phyloP scores from a whole-genome alignment of 2,797 vertebrate species.

The Falco peregrinus region DNA sequence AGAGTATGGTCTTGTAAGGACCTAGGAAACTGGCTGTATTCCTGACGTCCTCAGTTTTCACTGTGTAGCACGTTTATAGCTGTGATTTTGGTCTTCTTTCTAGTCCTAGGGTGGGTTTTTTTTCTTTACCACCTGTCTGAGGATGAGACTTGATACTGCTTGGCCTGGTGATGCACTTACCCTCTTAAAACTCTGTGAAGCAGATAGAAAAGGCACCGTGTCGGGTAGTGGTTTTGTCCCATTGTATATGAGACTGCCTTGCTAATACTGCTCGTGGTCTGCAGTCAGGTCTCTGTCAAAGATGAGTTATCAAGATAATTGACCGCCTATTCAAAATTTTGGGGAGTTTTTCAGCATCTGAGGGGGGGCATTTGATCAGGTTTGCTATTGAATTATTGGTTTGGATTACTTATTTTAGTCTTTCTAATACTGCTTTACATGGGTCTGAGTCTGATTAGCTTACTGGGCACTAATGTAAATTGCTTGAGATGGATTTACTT shows the following conservation, averaged over 20 bases:
- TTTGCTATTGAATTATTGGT: background rate
- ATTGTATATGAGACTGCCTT: background rate
- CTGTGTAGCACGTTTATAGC: background rate
- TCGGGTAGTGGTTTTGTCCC: background rate
- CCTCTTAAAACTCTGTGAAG: background rate
- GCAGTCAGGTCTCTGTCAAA: background rate
- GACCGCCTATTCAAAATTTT: too few species aligned
- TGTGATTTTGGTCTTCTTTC: background rate
- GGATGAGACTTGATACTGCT: background rate
- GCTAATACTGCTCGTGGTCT: background rate
- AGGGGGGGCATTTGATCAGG: background rate
- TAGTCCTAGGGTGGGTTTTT: background rate
- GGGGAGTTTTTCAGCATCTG: background rate
- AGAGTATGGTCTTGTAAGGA: background rate
- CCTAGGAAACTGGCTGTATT: background rate
- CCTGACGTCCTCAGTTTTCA: background rate
- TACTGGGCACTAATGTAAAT: background rate
- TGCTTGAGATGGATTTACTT: background rate
- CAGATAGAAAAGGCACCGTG: background rate
- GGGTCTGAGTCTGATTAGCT: background rate
- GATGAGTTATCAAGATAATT: too few species aligned
- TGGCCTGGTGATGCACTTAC: background rate
- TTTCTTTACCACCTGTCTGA: background rate
- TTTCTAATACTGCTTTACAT: background rate
- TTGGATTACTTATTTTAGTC: background rate